A percentile compares a stretch with the other conserved stretches of the same genome.
phyloP scores from a whole-genome alignment of 1,140 invertebrate species.

The Drosophila jambulina region DNA sequence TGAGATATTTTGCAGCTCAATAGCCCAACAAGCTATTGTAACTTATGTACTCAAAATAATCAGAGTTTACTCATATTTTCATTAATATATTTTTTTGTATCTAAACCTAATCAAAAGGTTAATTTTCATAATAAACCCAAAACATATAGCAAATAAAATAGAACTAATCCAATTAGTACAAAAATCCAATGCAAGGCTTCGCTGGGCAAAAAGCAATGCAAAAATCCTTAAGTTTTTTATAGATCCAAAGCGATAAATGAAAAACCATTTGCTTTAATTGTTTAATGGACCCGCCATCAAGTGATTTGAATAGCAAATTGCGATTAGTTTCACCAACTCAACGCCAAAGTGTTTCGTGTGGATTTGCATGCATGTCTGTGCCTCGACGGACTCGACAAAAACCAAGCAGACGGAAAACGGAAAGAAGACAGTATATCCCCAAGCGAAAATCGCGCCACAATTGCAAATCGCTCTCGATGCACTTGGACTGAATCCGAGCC shows the following conservation, averaged over 20 bases:
- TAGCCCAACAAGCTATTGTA: no score
- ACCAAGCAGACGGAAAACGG: conserved; percentile 25
- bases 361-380: conserved; percentile 70
- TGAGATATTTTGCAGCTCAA: no score
- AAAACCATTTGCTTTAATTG: conserved; percentile 49
- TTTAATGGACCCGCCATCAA: conserved; percentile 56
- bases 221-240: conserved; percentile 3
- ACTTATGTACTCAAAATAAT: no score
- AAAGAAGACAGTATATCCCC: conserved; percentile 25
- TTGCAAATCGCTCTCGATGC: conserved; percentile 52
- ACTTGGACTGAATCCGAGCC: conserved; percentile 11
- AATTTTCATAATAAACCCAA: no score
- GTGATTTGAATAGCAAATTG: conserved; percentile 40
- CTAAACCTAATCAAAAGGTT: no score
- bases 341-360: conserved; percentile 50
- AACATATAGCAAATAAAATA: no score
- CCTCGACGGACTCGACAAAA: conserved; percentile 20
- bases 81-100: no score
- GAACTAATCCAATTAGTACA: background rate
- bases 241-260: conserved; percentile 19
- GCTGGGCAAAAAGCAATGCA: background rate
- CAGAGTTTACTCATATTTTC: no score
- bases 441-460: conserved; percentile 41
- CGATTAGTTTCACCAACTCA: conserved; percentile 58
- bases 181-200: background rate